Conservation (phyloP, 2,113 vertebrate genomes). For the Seriola aureovittata region DNA sequence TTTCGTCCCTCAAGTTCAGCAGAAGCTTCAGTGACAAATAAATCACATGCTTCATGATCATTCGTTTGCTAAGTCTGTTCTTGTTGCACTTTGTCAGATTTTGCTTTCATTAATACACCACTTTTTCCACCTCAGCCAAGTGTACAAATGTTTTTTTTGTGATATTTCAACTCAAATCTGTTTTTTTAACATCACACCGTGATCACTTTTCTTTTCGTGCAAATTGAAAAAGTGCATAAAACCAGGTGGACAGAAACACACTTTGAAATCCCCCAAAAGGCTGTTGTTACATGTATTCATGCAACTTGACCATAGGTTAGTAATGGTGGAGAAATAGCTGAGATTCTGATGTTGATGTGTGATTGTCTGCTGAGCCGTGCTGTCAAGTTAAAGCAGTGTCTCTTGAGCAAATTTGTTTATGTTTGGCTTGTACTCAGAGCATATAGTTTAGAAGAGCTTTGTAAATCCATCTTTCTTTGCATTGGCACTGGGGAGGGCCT, state of each 20-base stretch:
- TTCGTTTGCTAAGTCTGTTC: background rate
- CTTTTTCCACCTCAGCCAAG: background rate
- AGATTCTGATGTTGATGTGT: background rate
- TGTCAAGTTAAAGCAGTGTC: background rate
- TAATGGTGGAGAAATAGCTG: background rate
- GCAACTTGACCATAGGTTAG: background rate
- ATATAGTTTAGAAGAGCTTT: background rate
- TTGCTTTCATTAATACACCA: background rate
- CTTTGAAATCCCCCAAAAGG: background rate
- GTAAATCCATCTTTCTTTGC: constrained; percentile 41
- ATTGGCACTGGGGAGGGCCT: constrained; percentile 12
- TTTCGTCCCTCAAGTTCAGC: background rate
- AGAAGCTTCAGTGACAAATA: background rate
- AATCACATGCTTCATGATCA: background rate
- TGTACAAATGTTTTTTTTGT: background rate
- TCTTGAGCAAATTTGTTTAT: constrained; percentile 12
- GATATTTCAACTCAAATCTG: background rate
- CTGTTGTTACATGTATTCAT: background rate
- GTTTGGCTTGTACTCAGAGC: background rate
- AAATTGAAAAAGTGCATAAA: background rate
- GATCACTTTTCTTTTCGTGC: background rate
- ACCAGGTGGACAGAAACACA: background rate
- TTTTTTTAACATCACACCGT: background rate
- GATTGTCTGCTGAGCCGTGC: constrained; percentile 7
- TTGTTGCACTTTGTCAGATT: background rate